Evolutionary conservation across 2,113 vertebrate genomes (phyloP), one percentile per base, ranked within the genome.

Genomic region (Atrichornis clamosus): DNA sequence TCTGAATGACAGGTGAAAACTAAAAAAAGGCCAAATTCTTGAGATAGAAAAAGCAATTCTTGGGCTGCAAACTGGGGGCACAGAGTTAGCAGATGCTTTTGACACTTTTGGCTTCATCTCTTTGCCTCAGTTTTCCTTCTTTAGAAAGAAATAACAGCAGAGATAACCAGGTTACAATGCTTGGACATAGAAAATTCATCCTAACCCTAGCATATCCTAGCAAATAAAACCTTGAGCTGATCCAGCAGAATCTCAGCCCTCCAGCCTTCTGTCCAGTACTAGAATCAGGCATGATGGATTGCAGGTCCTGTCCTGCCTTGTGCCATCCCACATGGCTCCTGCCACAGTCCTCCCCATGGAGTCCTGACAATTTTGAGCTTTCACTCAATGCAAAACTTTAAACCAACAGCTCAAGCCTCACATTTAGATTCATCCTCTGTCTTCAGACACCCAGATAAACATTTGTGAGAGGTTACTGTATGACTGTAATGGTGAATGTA

Each of bases 391-490:
- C 56, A 63, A 62, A 63, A 33, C 47, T 55, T 21, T 14, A 39
- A 92, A 50, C 9, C 49, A 44, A 22, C 1, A 30, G 72, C 67
- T 94, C 59, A 68, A 49, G 8, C 59, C 73, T 58, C 92, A 30
- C 65, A 50, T 86, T 69, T 53, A 39, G 79, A 92, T 83, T 86
- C 89, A 74, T 41, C 42, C 47, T 88, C 79, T 68, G 77, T 13
- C 92, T 80, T 70, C 70, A 93, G 70, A 87, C 84, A 88, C 39
- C 44, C 63, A 83, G 37, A 90, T 96, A 84, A 95, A 90, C 78
- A 88, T 33, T 86, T 1, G 0, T 28, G 56, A 85, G 79, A 53
- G 32, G 76, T 56, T 69, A 53, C 75, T 46, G 7, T 22, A 59
- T 14, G 50, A 89, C 67, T 15, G 64, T 59, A 69, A 92, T 8